Conservation (phyloP, 2,113 vertebrate species). For the Pagrus major region DNA sequence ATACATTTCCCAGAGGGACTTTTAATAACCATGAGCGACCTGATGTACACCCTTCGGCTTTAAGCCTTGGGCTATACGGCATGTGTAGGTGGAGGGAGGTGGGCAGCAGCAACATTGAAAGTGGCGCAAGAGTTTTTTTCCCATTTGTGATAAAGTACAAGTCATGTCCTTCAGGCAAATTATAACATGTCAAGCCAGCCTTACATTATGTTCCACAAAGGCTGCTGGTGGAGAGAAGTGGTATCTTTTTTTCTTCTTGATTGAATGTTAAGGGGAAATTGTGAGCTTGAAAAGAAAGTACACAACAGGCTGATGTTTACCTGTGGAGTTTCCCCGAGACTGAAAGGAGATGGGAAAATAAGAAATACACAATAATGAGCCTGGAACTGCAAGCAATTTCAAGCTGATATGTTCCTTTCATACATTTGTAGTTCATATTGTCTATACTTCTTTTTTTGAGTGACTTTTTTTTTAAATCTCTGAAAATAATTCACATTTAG, state of each 20-base stretch:
- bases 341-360: not conserved
- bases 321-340: not conserved
- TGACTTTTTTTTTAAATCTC: no score
- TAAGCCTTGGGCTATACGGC: not conserved
- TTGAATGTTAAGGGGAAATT: not conserved
- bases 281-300: not conserved
- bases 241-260: not conserved
- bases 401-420: not conserved
- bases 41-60: slow-evolving; percentile 27
- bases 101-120: not conserved
- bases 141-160: not conserved
- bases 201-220: slow-evolving; percentile 5
- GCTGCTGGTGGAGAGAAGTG: not conserved
- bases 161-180: slow-evolving; percentile 16
- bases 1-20: not conserved
- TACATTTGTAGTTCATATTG: no score
- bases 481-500: no score
- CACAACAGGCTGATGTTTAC: not conserved
- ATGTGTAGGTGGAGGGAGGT: slow-evolving; percentile 13
- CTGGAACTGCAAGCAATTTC: not conserved
- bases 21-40: slow-evolving; percentile 1
- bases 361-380: not conserved
- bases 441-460: no score
- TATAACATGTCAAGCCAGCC: not conserved
- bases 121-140: not conserved